Evolutionary conservation across 2,888 invertebrate species (phyloP).

Genomic region (Nomada fabriciana): DNA sequence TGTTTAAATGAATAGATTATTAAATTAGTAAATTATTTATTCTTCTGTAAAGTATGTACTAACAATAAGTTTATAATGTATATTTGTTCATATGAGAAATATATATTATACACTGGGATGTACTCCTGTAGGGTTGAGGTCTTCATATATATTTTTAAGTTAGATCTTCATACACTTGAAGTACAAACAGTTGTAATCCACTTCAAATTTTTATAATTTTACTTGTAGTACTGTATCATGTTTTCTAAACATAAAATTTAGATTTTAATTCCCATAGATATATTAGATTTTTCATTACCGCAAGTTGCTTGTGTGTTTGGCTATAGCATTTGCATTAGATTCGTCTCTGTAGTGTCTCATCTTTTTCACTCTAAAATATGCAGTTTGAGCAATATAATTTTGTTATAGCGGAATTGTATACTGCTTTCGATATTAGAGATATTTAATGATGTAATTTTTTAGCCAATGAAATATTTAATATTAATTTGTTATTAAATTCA

Average conservation of each 20-base stretch:
- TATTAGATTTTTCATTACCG: conserved; percentile 42
- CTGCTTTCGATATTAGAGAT: conserved; percentile 24
- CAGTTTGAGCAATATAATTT: conserved; percentile 15
- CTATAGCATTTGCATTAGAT: conserved; percentile 44
- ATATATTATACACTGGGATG: too few species aligned
- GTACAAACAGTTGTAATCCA: background rate
- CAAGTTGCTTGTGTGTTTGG: conserved; percentile 61
- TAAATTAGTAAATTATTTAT: too few species aligned
- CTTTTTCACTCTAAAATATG: conserved; percentile 42
- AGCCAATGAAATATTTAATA: conserved; percentile 5
- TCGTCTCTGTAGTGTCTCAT: conserved; percentile 22
- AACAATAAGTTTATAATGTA: background rate
- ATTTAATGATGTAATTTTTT: conserved; percentile 18
- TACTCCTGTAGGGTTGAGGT: conserved; percentile 28
- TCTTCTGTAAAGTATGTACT: too few species aligned
- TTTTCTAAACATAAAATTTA: conserved; percentile 24
- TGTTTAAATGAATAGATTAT: too few species aligned
- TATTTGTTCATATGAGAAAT: conserved; percentile 19
- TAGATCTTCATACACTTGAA: conserved; percentile 2
- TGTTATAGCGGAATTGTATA: conserved; percentile 2
- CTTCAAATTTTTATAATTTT: background rate
- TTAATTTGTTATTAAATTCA: background rate
- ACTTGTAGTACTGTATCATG: conserved; percentile 17
- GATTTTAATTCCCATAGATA: conserved; percentile 32
- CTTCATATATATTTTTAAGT: conserved; percentile 20